These are phyloP conservation scores for Rhinella marina DNA, from an alignment of 2,797 vertebrate genomes.

Conservation along the genomic window DNA sequence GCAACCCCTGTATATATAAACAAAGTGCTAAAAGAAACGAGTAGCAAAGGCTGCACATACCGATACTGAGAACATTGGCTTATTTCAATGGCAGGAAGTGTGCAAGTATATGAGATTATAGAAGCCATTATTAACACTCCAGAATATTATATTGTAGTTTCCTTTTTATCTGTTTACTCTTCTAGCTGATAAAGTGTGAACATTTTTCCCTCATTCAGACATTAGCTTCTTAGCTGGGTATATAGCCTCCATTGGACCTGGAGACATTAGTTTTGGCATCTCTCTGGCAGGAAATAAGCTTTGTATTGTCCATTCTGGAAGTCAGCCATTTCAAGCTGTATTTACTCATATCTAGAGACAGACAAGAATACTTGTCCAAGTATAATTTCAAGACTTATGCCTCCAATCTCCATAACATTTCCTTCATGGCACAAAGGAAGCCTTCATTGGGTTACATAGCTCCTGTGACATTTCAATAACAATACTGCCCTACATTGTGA, in stretches of 20 bases:
- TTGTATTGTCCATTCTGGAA: slow-evolving; percentile 76
- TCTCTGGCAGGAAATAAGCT: slow-evolving; percentile 76
- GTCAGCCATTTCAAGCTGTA: slow-evolving; percentile 68
- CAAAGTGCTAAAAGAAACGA: slow-evolving; percentile 51
- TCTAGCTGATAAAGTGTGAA: slow-evolving; percentile 70
- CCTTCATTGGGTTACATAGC: not conserved
- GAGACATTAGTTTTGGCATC: slow-evolving; percentile 72
- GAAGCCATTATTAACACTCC: slow-evolving; percentile 73
- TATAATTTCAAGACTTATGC: slow-evolving; percentile 9
- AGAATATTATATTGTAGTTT: slow-evolving; percentile 71
- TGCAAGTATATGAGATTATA: slow-evolving; percentile 74
- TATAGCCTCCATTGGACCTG: slow-evolving; percentile 63
- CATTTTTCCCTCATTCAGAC: slow-evolving; percentile 66
- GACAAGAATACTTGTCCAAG: not conserved
- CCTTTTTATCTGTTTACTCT: slow-evolving; percentile 77
- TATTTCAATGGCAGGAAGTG: slow-evolving; percentile 74
- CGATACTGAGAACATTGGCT: slow-evolving; percentile 58
- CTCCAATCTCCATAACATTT: not conserved
- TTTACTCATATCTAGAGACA: not conserved
- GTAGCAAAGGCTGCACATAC: slow-evolving; percentile 48
- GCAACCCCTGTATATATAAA: slow-evolving; percentile 6
- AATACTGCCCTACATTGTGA: not conserved
- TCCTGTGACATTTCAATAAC: not conserved
- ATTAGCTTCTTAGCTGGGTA: slow-evolving; percentile 66
- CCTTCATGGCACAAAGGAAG: not conserved